Evolutionary conservation across 2,113 vertebrate genomes (phyloP).

Genomic region (Todiramphus chloris): DNA sequence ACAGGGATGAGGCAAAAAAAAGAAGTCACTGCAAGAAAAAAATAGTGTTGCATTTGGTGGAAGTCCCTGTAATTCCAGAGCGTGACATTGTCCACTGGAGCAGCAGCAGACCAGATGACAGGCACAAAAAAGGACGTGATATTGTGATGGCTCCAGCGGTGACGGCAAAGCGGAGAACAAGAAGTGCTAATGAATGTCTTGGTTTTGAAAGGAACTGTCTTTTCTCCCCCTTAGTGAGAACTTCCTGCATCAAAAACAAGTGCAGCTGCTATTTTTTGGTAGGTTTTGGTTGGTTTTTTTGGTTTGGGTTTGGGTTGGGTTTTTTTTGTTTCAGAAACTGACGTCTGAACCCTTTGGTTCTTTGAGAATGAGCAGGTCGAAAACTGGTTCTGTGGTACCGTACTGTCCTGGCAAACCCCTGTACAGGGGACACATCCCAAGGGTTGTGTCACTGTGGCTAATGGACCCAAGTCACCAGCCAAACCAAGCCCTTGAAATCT

Average conservation of each 20-base stretch:
- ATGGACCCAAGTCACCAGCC: neutral
- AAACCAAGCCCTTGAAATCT: neutral
- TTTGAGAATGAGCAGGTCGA: neutral
- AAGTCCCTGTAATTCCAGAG: neutral
- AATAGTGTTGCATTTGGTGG: neutral
- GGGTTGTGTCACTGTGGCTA: neutral
- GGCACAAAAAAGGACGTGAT: neutral
- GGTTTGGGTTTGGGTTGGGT: no score
- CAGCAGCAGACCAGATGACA: neutral
- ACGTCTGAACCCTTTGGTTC: neutral
- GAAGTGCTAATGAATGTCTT: neutral
- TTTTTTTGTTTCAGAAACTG: neutral
- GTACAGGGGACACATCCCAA: accelerated
- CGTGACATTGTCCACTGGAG: neutral
- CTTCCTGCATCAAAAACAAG: conserved; percentile 43
- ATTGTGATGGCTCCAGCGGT: accelerated
- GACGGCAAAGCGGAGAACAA: neutral
- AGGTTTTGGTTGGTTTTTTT: no score
- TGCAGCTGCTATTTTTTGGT: neutral
- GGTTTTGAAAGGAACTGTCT: neutral
- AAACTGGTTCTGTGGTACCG: neutral
- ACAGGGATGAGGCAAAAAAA: neutral
- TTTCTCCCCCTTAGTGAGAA: neutral
- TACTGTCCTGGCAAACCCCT: neutral
- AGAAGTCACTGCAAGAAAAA: neutral